Evolutionary conservation across 2,797 vertebrate species (phyloP), one percentile per base, ranked within the genome.

Genomic region (Melanotaenia boesemani): DNA sequence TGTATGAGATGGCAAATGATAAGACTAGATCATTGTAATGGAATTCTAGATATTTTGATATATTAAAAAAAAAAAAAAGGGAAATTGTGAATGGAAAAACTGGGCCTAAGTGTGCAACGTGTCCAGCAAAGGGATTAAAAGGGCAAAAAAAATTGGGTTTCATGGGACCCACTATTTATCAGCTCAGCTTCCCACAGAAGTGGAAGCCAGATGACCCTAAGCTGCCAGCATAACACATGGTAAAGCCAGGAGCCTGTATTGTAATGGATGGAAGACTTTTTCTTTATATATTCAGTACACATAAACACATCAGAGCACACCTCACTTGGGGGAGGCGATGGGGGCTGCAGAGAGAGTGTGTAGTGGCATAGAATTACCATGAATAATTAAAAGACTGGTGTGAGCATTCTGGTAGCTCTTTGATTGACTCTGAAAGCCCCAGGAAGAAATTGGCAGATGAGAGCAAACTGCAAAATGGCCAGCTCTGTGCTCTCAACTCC

Each of bases 321-420:
- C 87, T 90, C 77, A 77, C 88, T 89, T 84, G 86, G 82, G 90
- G 89, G 84, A 91, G 89, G 88, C 60, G 90, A 55, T 76, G 87
- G 87, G 76, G 88, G 86, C 86, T 87, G 84, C 81, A 90, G 77
- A 90, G 86, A 85, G 89, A 87, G 85, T 92, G 90, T 89, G 93
- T 92, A 92, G 87, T 88, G 87, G 74, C 88, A 91, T 93, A 87
- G 70, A 86, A 86, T 88, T 79, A 88, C 75, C 74, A 94, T 95
- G 92, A 95, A 95, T 94, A 95, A 95, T 95, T 92, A 92, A 95
- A 88, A 86, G 88, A 86, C 89, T 89, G 88, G 92, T 92, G 93
- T 93, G 92, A 93, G 89, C 91, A 92, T 94, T 94, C 92, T 95
- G 83, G 81, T 93, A 81, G 86, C 89, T 90, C 90, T 94, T 91